phyloP scores from a whole-genome alignment of 2,113 vertebrate genomes.

The Podarcis cretensis region DNA sequence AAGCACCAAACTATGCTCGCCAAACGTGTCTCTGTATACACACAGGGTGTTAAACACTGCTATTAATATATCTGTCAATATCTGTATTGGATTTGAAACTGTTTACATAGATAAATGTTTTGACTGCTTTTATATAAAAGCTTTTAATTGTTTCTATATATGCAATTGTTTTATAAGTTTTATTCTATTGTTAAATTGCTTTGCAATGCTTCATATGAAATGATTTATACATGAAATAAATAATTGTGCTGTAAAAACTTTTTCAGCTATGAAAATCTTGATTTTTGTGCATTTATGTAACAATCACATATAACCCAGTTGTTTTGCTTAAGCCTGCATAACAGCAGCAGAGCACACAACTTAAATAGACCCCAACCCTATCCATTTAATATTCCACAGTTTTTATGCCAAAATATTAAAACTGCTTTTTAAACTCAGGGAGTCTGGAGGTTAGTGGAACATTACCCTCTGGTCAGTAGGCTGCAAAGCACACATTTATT shows the following conservation, averaged over 20 bases:
- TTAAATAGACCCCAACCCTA: neutral
- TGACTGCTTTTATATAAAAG: no score
- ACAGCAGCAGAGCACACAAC: neutral
- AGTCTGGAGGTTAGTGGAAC: neutral
- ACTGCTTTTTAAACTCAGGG: neutral
- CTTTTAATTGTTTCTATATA: no score
- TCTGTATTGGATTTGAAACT: no score
- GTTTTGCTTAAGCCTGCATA: neutral
- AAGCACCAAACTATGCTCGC: neutral
- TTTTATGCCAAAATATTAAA: neutral
- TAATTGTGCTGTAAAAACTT: neutral
- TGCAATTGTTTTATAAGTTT: no score
- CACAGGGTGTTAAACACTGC: neutral
- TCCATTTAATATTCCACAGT: neutral
- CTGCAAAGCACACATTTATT: neutral
- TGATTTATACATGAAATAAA: no score
- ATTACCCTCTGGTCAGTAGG: neutral
- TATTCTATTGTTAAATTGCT: no score
- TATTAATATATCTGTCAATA: constrained; percentile 1
- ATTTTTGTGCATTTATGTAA: neutral
- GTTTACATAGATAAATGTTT: no score
- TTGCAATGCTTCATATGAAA: no score
- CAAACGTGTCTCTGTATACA: neutral
- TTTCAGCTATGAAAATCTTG: neutral
- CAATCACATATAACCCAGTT: neutral